Conservation (phyloP, 2,113 vertebrate genomes). For the Nesospiza acunhae region DNA sequence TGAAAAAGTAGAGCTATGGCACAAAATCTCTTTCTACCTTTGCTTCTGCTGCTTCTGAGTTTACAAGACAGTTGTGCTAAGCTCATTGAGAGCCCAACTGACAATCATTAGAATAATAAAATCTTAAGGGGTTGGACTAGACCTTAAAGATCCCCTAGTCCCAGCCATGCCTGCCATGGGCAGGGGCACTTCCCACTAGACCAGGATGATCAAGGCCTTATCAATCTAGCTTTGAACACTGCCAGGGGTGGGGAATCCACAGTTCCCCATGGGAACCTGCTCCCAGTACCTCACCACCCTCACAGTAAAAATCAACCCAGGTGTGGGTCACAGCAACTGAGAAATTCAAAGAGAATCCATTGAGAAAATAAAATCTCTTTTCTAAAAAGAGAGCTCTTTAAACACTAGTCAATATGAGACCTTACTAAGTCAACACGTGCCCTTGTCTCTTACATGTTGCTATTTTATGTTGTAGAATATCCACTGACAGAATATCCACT, state of each 20-base stretch:
- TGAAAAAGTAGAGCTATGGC: not conserved
- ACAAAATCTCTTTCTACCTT: not conserved
- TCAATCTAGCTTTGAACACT: not conserved
- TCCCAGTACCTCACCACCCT: not conserved
- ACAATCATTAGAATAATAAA: not conserved
- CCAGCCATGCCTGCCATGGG: rapidly evolving
- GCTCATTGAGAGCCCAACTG: not conserved
- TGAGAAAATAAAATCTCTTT: not conserved
- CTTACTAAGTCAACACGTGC: not conserved
- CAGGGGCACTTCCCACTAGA: not conserved
- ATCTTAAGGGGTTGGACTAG: not conserved
- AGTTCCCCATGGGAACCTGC: not conserved
- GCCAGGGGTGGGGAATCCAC: not conserved
- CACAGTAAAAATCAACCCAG: not conserved
- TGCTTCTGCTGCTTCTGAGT: not conserved
- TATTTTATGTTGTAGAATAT: not conserved
- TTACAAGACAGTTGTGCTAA: not conserved
- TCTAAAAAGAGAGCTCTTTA: not conserved
- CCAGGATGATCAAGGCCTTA: not conserved
- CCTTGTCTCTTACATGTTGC: not conserved
- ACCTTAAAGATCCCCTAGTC: not conserved
- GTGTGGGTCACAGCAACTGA: not conserved
- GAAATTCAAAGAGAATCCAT: not conserved
- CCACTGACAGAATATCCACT: not conserved
- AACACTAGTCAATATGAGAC: not conserved